These are phyloP conservation scores for Selene dorsalis DNA, from an alignment of 2,797 vertebrate species.

Conservation along the genomic window DNA sequence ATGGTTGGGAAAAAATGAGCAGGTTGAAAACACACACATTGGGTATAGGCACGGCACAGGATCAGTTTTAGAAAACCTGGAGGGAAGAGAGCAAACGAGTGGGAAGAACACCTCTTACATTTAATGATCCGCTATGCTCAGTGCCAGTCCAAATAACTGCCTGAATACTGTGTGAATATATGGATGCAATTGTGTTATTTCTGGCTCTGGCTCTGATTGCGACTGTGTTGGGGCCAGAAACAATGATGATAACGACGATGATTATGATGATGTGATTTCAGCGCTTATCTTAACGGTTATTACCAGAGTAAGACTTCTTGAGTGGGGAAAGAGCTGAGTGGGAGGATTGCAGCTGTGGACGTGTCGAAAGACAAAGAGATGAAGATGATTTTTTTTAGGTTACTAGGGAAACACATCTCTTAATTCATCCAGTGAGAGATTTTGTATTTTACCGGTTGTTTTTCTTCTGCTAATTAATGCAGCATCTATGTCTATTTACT, in stretches of 20 bases:
- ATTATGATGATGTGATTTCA: conserved; percentile 78
- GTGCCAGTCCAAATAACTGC: conserved; percentile 69
- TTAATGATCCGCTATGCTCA: conserved; percentile 76
- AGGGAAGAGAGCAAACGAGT: conserved; percentile 63
- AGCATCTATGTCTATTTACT: not conserved
- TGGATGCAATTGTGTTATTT: conserved; percentile 63
- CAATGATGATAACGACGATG: conserved; percentile 73
- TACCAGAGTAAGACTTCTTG: conserved; percentile 71
- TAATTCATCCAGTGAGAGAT: conserved; percentile 24
- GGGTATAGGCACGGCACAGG: conserved; percentile 53
- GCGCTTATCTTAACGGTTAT: conserved; percentile 77
- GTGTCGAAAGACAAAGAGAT: conserved; percentile 43
- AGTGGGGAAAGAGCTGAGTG: conserved; percentile 50
- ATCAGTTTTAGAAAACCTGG: conserved; percentile 63
- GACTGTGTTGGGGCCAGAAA: conserved; percentile 65
- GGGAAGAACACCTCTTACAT: conserved; percentile 67
- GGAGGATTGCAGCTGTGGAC: conserved; percentile 49
- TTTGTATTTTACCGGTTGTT: conserved; percentile 34
- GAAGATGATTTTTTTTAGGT: conserved; percentile 29
- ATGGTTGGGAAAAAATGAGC: conserved; percentile 71
- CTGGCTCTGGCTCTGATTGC: conserved; percentile 70
- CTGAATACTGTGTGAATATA: conserved; percentile 71
- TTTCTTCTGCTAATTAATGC: conserved; percentile 1
- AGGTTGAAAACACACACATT: conserved; percentile 67
- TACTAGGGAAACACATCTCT: conserved; percentile 14